These are phyloP conservation scores for Xylophagus ater DNA, from an alignment of 2,888 invertebrate genomes.

Conservation along the genomic window DNA sequence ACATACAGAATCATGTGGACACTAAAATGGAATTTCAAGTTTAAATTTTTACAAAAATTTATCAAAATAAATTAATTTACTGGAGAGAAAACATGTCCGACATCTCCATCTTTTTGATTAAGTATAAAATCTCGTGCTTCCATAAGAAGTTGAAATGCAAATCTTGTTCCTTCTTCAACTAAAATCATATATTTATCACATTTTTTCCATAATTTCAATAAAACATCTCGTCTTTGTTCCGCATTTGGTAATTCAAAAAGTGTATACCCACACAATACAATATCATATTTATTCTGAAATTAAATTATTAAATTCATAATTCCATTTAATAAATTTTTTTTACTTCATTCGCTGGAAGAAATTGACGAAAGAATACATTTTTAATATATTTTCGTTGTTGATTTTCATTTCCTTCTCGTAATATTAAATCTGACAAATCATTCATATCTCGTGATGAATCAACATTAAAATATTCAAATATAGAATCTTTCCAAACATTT, in stretches of 20 bases:
- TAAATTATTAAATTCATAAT: slow-evolving; percentile 9
- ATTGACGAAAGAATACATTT: slow-evolving; percentile 66
- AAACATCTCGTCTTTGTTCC: slow-evolving; percentile 52
- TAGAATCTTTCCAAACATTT: slow-evolving; percentile 53
- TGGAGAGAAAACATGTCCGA: slow-evolving; percentile 63
- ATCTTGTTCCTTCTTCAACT: slow-evolving; percentile 71
- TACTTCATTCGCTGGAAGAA: slow-evolving; percentile 51
- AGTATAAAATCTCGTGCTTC: slow-evolving; percentile 78
- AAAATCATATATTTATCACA: slow-evolving; percentile 71
- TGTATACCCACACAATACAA: slow-evolving; percentile 70
- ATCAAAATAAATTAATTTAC: slow-evolving; percentile 40
- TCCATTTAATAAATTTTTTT: slow-evolving; percentile 2
- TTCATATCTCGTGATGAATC: slow-evolving; percentile 76
- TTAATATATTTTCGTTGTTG: slow-evolving; percentile 46
- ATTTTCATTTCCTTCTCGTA: slow-evolving; percentile 54
- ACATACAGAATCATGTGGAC: slow-evolving; percentile 71
- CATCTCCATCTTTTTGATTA: slow-evolving; percentile 35
- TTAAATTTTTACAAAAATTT: not conserved
- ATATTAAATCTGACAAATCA: slow-evolving; percentile 60
- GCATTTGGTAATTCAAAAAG: slow-evolving; percentile 66
- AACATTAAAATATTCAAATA: slow-evolving; percentile 76
- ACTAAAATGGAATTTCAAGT: slow-evolving; percentile 43
- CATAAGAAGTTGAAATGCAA: slow-evolving; percentile 68
- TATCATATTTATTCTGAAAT: slow-evolving; percentile 52
- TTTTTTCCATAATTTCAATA: slow-evolving; percentile 77